Evolutionary conservation across 2,113 vertebrate species (phyloP), one percentile per base, ranked within the genome.

Genomic region (Callipepla squamata): DNA sequence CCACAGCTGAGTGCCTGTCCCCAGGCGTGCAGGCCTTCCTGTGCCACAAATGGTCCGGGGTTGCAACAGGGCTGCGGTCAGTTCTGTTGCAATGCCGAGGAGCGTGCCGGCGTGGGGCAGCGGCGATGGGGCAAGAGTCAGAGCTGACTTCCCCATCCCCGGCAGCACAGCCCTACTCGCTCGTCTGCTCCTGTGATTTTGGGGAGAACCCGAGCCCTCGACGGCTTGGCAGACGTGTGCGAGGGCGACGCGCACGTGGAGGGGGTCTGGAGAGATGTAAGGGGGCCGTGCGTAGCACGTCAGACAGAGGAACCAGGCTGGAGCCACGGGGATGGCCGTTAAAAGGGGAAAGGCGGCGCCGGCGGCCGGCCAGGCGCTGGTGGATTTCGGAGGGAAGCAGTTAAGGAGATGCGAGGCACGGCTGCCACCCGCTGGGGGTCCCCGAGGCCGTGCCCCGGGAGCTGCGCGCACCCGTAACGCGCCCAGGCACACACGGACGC

Each of bases 171-270:
- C 1, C 87, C 86, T 86, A 59, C 30, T 63, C 45, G 4, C 61
- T 11, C 7, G 19, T 16, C 18, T 11, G 1, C 6, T 75, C 62
- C n/a, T 32, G 23, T 15, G 2, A 12, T 17, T 72, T 55, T 59
- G 51, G 57, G 66, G 42, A 72, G 74, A 45, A 66, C n/a, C 1
- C 61, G 79, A 85, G 67, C 18, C 34, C 50, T 38, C 2, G 2
- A 7, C 16, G 53, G 16, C 22, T 68, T 40, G 44, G 57, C 8
- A 36, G 34, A 38, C 23, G 9, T 26, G 36, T 34, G 20, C 4
- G 7, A 74, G 13, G 45, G 1, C 3, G 14, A 6, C 23, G 28
- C 45, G 68, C 42, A 25, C 0, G 0, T 20, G 44, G 21, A 66
- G 62, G 38, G 59, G 23, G 38, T 13, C 40, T 66, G 45, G 40